Evolutionary conservation across 2,888 invertebrate species (phyloP).

Genomic region (Phrixothrix hirtus): DNA sequence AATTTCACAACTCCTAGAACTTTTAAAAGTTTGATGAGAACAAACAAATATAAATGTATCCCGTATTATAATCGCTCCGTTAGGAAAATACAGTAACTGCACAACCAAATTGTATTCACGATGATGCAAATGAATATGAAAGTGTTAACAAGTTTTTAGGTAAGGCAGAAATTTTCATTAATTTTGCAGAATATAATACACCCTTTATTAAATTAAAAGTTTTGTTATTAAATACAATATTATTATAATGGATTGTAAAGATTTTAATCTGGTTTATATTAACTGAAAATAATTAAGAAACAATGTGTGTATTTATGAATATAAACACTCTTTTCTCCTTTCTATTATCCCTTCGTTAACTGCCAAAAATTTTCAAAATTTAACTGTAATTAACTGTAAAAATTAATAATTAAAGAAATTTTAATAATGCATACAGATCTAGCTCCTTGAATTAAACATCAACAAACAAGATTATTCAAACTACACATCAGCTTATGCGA

Average conservation of each 20-base stretch:
- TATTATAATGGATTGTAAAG: neutral
- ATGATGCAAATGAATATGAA: neutral
- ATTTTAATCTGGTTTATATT: too few relatives aligned
- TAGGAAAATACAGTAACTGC: neutral
- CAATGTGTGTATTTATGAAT: neutral
- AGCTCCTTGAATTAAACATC: too few relatives aligned
- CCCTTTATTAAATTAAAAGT: neutral
- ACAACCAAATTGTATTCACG: neutral
- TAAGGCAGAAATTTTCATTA: neutral
- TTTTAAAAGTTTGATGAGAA: neutral
- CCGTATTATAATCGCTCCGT: neutral
- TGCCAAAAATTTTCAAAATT: neutral
- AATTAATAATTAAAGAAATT: neutral
- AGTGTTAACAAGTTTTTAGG: neutral
- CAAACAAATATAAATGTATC: neutral
- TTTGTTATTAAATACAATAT: neutral
- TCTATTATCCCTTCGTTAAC: neutral
- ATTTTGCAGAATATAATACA: neutral
- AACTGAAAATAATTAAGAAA: too few relatives aligned
- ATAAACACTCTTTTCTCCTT: neutral
- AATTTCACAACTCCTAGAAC: neutral
- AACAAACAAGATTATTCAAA: conserved; percentile 4
- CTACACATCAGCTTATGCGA: too few relatives aligned
- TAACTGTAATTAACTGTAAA: neutral
- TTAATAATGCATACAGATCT: too few relatives aligned